Percentiles rank a stretch among this genome's conserved stretches.
These are phyloP conservation scores for Heteropelma amictum DNA, from an alignment of 2,888 invertebrate species.

Conservation along the genomic window DNA sequence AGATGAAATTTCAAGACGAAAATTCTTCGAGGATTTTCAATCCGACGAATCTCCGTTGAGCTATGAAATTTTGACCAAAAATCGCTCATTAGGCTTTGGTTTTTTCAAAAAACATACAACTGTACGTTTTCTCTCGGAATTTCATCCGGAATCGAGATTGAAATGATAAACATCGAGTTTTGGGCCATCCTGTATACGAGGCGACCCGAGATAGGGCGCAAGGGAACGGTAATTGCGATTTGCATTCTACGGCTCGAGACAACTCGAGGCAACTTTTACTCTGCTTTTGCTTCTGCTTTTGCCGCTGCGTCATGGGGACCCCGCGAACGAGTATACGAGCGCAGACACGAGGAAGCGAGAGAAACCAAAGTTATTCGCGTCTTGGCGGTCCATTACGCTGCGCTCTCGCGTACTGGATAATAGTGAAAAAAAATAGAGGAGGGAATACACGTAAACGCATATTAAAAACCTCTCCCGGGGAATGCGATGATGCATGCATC, in stretches of 20 bases:
- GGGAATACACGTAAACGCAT: slow-evolving; percentile 20
- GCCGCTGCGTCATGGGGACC: slow-evolving; percentile 51
- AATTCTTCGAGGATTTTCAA: too few relatives aligned
- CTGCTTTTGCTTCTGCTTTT: slow-evolving; percentile 37
- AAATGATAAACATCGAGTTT: too few relatives aligned
- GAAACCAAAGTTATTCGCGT: slow-evolving; percentile 34
- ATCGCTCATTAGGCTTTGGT: too few relatives aligned
- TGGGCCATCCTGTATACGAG: too few relatives aligned
- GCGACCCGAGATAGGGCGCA: neutral
- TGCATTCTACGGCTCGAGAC: slow-evolving; percentile 48
- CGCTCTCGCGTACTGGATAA: slow-evolving; percentile 28
- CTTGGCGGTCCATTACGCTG: slow-evolving; percentile 32
- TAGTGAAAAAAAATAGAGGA: neutral
- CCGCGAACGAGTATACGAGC: slow-evolving; percentile 23
- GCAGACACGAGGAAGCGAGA: slow-evolving; percentile 19
- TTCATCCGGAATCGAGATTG: too few relatives aligned
- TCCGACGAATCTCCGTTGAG: too few relatives aligned
- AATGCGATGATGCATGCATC: slow-evolving; percentile 12
- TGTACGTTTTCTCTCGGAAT: too few relatives aligned
- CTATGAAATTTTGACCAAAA: too few relatives aligned
- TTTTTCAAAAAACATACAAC: too few relatives aligned
- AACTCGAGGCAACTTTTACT: neutral
- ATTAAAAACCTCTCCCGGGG: slow-evolving; percentile 18
- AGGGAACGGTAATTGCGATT: slow-evolving; percentile 59
- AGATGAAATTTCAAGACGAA: too few relatives aligned